These are phyloP conservation scores for Falcunculus frontatus DNA, from an alignment of 2,113 vertebrate genomes.

Conservation along the genomic window DNA sequence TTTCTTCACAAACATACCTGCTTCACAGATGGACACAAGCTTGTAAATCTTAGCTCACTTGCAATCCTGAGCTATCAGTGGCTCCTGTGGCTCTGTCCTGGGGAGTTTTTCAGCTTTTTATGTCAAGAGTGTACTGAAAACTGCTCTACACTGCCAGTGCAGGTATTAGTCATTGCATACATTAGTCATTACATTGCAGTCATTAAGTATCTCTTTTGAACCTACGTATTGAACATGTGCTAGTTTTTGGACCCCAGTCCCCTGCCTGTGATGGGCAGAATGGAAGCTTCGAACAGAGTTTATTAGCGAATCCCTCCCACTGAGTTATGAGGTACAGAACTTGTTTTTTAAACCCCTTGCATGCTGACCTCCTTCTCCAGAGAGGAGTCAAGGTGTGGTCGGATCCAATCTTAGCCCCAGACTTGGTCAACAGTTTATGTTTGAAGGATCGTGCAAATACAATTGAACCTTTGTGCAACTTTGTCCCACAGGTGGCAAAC, in stretches of 20 bases:
- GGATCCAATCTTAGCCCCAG: neutral
- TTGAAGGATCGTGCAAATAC: neutral
- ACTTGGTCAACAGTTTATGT: neutral
- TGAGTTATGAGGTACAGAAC: neutral
- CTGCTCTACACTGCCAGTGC: neutral
- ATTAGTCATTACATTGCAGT: neutral
- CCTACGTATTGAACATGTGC: fast-evolving
- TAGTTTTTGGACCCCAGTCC: neutral
- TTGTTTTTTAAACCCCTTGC: neutral
- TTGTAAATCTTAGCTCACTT: neutral
- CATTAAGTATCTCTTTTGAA: neutral
- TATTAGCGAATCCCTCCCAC: neutral
- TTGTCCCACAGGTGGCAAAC: neutral
- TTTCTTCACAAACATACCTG: neutral
- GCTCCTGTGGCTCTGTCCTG: neutral
- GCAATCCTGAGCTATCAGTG: neutral
- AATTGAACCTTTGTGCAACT: neutral
- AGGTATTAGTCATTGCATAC: neutral
- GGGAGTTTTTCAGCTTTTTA: neutral
- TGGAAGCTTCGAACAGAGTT: neutral
- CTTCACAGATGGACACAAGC: neutral
- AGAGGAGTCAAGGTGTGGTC: neutral
- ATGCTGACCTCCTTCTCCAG: neutral
- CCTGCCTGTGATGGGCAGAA: neutral
- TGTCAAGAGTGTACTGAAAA: neutral